Conservation (phyloP, 2,113 vertebrate genomes). For the Dicentrarchus labrax region DNA sequence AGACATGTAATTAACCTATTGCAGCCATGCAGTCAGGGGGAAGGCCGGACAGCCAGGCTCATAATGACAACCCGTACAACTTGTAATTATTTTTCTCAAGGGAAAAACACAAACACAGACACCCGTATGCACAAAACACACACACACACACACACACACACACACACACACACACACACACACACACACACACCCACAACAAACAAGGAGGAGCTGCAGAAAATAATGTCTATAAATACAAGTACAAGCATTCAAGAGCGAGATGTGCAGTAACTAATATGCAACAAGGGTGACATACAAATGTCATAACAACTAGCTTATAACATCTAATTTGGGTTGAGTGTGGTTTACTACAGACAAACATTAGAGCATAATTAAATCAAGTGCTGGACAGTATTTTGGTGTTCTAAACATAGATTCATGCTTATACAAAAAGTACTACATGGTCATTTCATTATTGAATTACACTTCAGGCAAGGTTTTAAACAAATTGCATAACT, state of each 20-base stretch:
- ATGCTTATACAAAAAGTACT: conserved; percentile 39
- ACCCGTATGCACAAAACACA: conserved; percentile 14
- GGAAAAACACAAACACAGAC: conserved; percentile 66
- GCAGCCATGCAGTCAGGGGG: conserved; percentile 75
- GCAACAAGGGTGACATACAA: conserved; percentile 50
- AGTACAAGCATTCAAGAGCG: conserved; percentile 10
- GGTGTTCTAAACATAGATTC: conserved; percentile 41
- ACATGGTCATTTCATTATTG: conserved; percentile 49
- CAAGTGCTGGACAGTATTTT: conserved; percentile 39
- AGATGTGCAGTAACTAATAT: conserved; percentile 50
- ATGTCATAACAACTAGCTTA: conserved; percentile 59
- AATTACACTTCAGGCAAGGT: conserved; percentile 40
- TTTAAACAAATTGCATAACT: conserved; percentile 47
- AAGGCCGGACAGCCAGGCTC: conserved; percentile 70
- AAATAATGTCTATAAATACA: conserved; percentile 37
- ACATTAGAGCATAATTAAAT: conserved; percentile 54
- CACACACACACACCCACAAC: conserved; percentile 50
- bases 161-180: conserved; percentile 51
- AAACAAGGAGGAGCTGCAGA: conserved; percentile 22
- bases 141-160: conserved; percentile 50
- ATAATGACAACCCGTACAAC: conserved; percentile 82
- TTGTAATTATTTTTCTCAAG: conserved; percentile 79
- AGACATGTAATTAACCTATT: conserved; percentile 85
- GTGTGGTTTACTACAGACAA: conserved; percentile 40
- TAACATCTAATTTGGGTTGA: conserved; percentile 55